phyloP scores from a whole-genome alignment of 2,113 vertebrate genomes.

The Calonectris borealis region DNA sequence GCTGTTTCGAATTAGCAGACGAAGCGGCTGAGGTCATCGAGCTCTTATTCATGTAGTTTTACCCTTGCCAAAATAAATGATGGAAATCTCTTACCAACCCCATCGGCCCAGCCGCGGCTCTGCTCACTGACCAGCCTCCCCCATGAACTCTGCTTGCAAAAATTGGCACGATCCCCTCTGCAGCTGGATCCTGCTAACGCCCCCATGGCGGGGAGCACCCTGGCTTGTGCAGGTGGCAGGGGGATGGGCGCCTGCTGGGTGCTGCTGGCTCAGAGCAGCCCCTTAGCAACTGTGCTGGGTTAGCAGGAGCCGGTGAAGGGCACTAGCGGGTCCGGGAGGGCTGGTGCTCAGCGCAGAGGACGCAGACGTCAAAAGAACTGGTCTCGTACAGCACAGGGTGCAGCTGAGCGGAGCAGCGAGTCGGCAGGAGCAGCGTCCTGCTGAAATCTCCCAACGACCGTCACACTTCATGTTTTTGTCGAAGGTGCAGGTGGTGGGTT shows the following conservation, averaged over 20 bases:
- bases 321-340: not conserved
- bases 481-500: not conserved
- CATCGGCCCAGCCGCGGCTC: not conserved
- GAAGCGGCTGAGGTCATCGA: not conserved
- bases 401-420: not conserved
- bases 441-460: not conserved
- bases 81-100: not conserved
- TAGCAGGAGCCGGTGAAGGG: not conserved
- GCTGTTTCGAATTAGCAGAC: not conserved
- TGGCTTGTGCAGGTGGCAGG: accelerated
- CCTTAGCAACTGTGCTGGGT: accelerated
- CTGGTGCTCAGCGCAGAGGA: not conserved
- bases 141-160: not conserved
- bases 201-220: not conserved
- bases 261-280: not conserved
- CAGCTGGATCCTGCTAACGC: accelerated
- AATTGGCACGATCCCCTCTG: accelerated
- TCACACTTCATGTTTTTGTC: accelerated
- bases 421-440: not conserved
- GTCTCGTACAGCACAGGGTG: accelerated
- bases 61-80: not conserved
- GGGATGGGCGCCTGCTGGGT: not conserved
- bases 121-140: not conserved
- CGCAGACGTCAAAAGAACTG: too few relatives aligned
- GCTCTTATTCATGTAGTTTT: not conserved